Base-by-base conservation (phyloP, 2,797 vertebrate genomes). In the Octomys mimax region DNA sequence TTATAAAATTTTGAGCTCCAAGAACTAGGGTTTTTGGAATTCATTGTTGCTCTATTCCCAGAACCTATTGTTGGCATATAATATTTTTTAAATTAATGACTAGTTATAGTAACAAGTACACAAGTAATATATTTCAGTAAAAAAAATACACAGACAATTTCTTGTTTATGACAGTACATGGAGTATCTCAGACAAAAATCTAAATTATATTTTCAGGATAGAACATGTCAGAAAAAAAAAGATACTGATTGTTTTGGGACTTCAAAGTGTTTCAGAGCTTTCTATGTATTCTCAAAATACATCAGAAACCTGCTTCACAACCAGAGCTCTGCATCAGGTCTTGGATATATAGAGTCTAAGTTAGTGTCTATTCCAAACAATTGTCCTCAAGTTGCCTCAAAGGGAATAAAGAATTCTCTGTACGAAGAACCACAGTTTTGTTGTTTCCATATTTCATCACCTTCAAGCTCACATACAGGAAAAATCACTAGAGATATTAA, bases 361-460 rank as follows among this genome's bases (percentile, higher is more conserved):
- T 80, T 80, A 66, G 31, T 59, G 28, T 85, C 18, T 87, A 52
- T 89, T 91, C 87, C 71, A 75, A 95, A 85, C 66, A 88, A 16
- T 93, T 2, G 12, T 73, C 39, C 24, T 92, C n/a, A 80, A 78
- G 85, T 85, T 82, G 24, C 33, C 85, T 75, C 89, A 82, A 57
- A 90, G 90, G n/a, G 12, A 89, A 66, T 90, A 81, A 92, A 92
- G 19, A 42, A 91, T 92, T 96, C 77, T 91, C 14, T 87, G 42
- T 31, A 82, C 66, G 79, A 90, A 70, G 57, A 90, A 66, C 11
- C 52, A 87, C 46, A 87, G 21, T 19, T 85, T 31, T 80, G 2
- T 21, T 89, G 4, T 96, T 92, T 87, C 31, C 42, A 92, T 59
- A 89, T 89, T 83, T 92, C 31, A 91, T 61, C 10, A 61, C 19